Percentiles rank a stretch among this genome's conserved stretches.
Evolutionary conservation across 2,797 vertebrate species (phyloP).

Genomic region (Ispidina lecontei): DNA sequence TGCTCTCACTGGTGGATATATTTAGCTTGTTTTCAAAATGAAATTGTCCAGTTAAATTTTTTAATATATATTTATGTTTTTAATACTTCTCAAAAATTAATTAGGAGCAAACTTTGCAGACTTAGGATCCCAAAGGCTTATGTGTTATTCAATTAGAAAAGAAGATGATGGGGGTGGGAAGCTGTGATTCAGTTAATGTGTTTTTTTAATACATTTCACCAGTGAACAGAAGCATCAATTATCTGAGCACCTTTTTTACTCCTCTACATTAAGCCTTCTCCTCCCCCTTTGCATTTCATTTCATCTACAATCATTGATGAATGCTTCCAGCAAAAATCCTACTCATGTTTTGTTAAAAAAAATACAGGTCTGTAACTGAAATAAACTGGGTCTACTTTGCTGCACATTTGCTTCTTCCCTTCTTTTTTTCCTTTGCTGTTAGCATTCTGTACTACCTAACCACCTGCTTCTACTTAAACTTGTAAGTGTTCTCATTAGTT

Average conservation of each 20-base stretch:
- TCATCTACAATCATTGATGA: neutral
- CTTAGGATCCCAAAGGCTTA: neutral
- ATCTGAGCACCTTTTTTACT: neutral
- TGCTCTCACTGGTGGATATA: too few relatives aligned
- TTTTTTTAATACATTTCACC: neutral
- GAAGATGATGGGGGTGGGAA: neutral
- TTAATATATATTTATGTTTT: neutral
- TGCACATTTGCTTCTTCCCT: neutral
- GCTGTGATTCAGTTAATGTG: neutral
- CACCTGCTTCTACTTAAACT: neutral
- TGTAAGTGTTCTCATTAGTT: neutral
- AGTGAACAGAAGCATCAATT: neutral
- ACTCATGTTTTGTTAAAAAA: neutral
- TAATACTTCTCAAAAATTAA: neutral
- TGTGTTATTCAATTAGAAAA: neutral
- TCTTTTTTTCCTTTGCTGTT: neutral
- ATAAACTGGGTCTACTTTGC: neutral
- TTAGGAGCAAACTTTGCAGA: neutral
- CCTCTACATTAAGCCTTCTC: neutral
- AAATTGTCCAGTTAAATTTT: neutral
- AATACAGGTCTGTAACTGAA: rapidly evolving
- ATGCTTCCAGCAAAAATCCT: neutral
- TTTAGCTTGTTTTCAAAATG: neutral
- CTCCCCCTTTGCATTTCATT: neutral
- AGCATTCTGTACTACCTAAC: neutral